Percentiles rank a stretch among this genome's conserved stretches.
Conservation (phyloP, 2,888 invertebrate species). For the Chrysolina oricalcia region DNA sequence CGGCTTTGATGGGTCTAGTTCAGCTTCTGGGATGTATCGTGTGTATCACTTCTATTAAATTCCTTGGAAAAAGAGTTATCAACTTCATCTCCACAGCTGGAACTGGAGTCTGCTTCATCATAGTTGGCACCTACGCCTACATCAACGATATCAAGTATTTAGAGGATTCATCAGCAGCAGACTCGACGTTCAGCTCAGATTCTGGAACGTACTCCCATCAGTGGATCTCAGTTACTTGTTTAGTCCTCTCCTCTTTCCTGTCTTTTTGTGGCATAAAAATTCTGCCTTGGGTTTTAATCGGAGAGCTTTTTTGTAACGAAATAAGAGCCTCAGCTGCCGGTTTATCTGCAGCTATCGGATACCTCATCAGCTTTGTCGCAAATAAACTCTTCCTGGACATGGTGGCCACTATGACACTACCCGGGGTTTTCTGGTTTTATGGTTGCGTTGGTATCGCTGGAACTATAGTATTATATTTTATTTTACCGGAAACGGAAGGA, state of each 20-base stretch:
- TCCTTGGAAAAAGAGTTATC: constrained; percentile 82
- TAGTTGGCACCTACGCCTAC: constrained; percentile 75
- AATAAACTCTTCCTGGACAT: constrained; percentile 84
- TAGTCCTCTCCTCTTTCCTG: constrained; percentile 80
- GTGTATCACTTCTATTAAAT: constrained; percentile 81
- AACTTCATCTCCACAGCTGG: constrained; percentile 80
- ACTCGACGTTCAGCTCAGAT: constrained; percentile 9
- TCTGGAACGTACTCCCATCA: constrained; percentile 38
- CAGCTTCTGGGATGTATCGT: constrained; percentile 80
- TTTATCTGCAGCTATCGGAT: constrained; percentile 82
- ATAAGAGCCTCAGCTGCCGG: constrained; percentile 84
- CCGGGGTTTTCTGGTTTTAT: constrained; percentile 84
- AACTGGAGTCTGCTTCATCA: constrained; percentile 78
- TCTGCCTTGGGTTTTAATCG: constrained; percentile 87
- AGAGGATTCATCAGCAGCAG: constrained; percentile 22
- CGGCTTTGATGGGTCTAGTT: constrained; percentile 81
- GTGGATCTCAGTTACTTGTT: constrained; percentile 81
- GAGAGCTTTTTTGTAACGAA: constrained; percentile 83
- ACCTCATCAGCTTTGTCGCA: constrained; percentile 83
- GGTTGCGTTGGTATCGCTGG: constrained; percentile 78
- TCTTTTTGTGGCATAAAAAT: constrained; percentile 81
- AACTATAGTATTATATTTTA: constrained; percentile 78
- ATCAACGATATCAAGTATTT: constrained; percentile 61
- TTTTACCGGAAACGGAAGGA: constrained; percentile 89
- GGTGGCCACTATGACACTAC: constrained; percentile 77